Conservation (phyloP, 2,888 invertebrate genomes). For the Muschampia plurimacula region DNA sequence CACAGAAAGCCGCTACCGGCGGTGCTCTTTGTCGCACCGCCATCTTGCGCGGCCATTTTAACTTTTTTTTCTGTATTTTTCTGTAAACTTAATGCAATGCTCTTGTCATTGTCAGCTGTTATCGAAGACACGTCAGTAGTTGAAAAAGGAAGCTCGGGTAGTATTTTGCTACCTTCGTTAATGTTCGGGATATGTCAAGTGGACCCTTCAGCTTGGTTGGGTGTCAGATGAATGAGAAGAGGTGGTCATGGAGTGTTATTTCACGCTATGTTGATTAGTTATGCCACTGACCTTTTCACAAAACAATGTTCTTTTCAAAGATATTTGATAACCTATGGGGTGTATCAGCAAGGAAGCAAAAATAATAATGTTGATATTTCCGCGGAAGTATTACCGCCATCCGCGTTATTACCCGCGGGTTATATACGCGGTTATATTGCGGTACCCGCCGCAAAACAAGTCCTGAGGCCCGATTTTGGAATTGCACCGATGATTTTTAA, state of each 20-base stretch:
- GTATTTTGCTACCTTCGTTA: conserved; percentile 53
- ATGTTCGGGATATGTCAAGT: conserved; percentile 41
- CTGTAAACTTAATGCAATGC: conserved; percentile 73
- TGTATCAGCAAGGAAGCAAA: too few relatives aligned
- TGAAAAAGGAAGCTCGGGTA: conserved; percentile 42
- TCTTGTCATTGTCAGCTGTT: conserved; percentile 74
- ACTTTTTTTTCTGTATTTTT: conserved; percentile 61
- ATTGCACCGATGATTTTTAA: too few relatives aligned
- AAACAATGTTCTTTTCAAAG: too few relatives aligned
- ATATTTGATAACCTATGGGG: too few relatives aligned
- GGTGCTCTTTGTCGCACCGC: conserved; percentile 76
- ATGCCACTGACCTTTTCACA: too few relatives aligned
- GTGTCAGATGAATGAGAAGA: background rate
- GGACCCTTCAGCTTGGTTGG: background rate
- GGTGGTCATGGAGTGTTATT: background rate
- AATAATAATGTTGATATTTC: too few relatives aligned
- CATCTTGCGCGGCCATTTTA: conserved; percentile 76
- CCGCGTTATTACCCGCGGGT: too few relatives aligned
- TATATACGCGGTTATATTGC: too few relatives aligned
- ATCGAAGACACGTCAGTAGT: conserved; percentile 57
- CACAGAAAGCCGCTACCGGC: conserved; percentile 75
- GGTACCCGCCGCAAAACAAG: too few relatives aligned
- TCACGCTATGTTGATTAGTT: background rate
- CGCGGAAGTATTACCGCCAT: too few relatives aligned
- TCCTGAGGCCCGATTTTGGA: too few relatives aligned